Evolutionary conservation across 2,888 invertebrate genomes (phyloP).

Genomic region (Eledone cirrhosa): DNA sequence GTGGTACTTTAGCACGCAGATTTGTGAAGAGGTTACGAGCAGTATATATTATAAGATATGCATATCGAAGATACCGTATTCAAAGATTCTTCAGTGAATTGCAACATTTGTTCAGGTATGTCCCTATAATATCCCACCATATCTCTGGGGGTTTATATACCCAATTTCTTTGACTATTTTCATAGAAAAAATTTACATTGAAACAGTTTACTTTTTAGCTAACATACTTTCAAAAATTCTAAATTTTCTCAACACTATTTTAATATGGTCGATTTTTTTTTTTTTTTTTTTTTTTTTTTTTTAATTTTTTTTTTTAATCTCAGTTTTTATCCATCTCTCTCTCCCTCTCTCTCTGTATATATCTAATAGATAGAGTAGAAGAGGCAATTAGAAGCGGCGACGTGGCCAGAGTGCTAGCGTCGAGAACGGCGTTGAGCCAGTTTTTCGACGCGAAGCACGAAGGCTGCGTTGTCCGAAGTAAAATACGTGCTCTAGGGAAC

Average conservation of each 20-base stretch:
- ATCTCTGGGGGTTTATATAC: neutral
- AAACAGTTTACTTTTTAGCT: neutral
- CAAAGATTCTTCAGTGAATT: slow-evolving; percentile 77
- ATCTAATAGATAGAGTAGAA: too few relatives aligned
- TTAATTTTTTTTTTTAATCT: neutral
- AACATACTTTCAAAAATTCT: neutral
- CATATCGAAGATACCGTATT: slow-evolving; percentile 82
- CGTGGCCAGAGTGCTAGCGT: too few relatives aligned
- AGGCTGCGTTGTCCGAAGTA: too few relatives aligned
- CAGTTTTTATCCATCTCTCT: too few relatives aligned
- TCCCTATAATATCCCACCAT: neutral
- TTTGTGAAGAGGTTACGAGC: slow-evolving; percentile 88
- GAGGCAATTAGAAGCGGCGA: too few relatives aligned
- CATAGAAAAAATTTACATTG: neutral
- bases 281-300: neutral
- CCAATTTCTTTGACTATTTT: too few relatives aligned
- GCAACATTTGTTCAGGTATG: slow-evolving; percentile 73
- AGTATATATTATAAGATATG: slow-evolving; percentile 80
- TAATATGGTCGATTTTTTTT: neutral
- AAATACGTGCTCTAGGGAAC: too few relatives aligned
- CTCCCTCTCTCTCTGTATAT: too few relatives aligned
- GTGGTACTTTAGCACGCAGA: slow-evolving; percentile 82
- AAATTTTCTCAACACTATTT: neutral
- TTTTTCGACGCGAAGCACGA: too few relatives aligned
- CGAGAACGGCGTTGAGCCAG: too few relatives aligned